These are phyloP conservation scores for Thoracochromis brauschi DNA, from an alignment of 2,113 vertebrate genomes.

Conservation along the genomic window DNA sequence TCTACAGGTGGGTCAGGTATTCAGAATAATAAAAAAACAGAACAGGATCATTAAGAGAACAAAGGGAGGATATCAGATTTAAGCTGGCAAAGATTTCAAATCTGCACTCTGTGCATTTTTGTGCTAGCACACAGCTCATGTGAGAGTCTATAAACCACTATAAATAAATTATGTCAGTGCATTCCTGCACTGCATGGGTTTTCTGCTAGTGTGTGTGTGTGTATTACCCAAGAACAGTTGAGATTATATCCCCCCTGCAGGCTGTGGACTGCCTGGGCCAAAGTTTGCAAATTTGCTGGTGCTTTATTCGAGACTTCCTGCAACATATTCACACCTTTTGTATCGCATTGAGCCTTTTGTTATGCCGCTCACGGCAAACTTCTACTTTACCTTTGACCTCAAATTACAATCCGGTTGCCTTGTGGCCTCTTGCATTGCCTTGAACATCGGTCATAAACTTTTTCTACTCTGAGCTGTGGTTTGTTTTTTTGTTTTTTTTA, in stretches of 20 bases:
- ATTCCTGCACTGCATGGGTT: neutral
- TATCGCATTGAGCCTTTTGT: conserved; percentile 26
- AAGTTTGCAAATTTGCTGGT: conserved; percentile 25
- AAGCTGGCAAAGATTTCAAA: conserved; percentile 26
- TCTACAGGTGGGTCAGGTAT: conserved; percentile 62
- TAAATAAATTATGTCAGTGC: neutral
- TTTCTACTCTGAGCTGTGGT: neutral
- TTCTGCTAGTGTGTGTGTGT: neutral
- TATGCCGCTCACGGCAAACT: conserved; percentile 10
- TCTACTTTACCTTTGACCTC: conserved; percentile 55
- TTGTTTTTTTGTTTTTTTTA: neutral
- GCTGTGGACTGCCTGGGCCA: conserved; percentile 35
- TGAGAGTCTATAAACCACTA: neutral
- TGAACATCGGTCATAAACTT: conserved; percentile 16
- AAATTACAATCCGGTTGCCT: conserved; percentile 7
- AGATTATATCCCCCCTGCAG: conserved; percentile 6
- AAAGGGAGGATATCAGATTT: conserved; percentile 48
- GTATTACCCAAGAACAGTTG: neutral
- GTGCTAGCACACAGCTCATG: neutral
- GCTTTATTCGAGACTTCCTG: conserved; percentile 49
- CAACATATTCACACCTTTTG: conserved; percentile 55
- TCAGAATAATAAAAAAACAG: conserved; percentile 47
- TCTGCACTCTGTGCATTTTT: neutral
- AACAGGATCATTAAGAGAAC: conserved; percentile 59
- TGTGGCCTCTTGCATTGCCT: neutral